Conservation (phyloP, 2,113 vertebrate species). For the Brachyistius frenatus region DNA sequence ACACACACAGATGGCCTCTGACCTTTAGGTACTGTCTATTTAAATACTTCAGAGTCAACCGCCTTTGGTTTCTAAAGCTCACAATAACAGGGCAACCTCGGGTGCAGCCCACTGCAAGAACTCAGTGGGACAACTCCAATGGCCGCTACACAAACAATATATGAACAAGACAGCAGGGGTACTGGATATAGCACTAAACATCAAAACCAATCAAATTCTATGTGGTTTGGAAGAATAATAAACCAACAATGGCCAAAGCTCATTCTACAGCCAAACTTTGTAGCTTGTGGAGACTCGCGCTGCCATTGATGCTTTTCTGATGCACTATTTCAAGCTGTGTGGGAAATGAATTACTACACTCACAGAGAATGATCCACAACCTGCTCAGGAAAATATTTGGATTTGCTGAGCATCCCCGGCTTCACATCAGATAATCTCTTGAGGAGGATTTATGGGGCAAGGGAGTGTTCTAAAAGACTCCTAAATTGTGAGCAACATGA, state of each 20-base stretch:
- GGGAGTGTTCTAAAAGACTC: constrained; percentile 82
- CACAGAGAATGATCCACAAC: constrained; percentile 81
- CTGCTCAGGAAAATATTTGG: constrained; percentile 85
- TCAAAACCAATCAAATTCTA: constrained; percentile 71
- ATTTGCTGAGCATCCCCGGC: constrained; percentile 81
- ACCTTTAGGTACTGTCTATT: constrained; percentile 55
- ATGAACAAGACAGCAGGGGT: constrained; percentile 60
- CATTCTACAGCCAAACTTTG: constrained; percentile 58
- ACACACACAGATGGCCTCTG: constrained; percentile 41
- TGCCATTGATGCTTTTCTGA: constrained; percentile 72
- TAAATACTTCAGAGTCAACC: constrained; percentile 36
- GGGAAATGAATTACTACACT: constrained; percentile 77
- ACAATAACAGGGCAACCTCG: constrained; percentile 63
- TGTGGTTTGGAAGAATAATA: constrained; percentile 72
- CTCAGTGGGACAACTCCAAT: constrained; percentile 58
- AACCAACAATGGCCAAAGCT: constrained; percentile 69
- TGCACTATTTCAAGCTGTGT: constrained; percentile 66
- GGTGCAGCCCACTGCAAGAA: constrained; percentile 56
- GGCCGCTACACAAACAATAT: constrained; percentile 74
- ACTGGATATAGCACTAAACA: constrained; percentile 64
- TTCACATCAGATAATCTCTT: constrained; percentile 83
- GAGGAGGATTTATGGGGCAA: constrained; percentile 83
- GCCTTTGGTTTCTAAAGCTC: constrained; percentile 44
- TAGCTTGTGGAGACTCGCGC: constrained; percentile 68
- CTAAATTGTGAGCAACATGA: constrained; percentile 84